Conservation (phyloP, 92 coral and sea anemone species). For the Plumapathes pennacea region DNA sequence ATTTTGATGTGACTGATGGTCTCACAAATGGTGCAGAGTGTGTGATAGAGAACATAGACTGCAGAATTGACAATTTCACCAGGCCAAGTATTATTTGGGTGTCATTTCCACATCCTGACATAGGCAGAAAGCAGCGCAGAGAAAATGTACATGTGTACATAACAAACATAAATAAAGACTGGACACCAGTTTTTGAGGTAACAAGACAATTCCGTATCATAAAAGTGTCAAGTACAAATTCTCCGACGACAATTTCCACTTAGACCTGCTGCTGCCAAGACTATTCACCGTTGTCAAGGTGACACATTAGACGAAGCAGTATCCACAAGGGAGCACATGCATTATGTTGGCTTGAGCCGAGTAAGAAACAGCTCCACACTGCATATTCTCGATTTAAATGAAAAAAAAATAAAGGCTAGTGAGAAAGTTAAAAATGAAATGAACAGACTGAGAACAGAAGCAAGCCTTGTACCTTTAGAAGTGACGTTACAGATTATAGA, state of each 20-base stretch:
- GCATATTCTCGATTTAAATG: slow-evolving; percentile 66
- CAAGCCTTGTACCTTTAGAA: not conserved
- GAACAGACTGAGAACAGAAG: slow-evolving; percentile 58
- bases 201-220: slow-evolving; percentile 56
- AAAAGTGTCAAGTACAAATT: slow-evolving; percentile 40
- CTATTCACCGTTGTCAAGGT: slow-evolving; percentile 61
- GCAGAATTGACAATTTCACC: slow-evolving; percentile 44
- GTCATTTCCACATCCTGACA: slow-evolving; percentile 26
- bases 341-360: slow-evolving; percentile 66
- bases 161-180: slow-evolving; percentile 10
- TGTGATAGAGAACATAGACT: slow-evolving; percentile 45
- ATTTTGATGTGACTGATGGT: slow-evolving; percentile 64
- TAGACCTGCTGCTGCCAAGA: slow-evolving; percentile 67
- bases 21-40: slow-evolving; percentile 74
- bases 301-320: slow-evolving; percentile 44
- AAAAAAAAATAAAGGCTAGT: slow-evolving; percentile 50
- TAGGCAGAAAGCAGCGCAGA: slow-evolving; percentile 40
- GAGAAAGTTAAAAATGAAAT: slow-evolving; percentile 60
- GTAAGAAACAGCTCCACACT: slow-evolving; percentile 49
- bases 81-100: slow-evolving; percentile 74
- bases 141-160: slow-evolving; percentile 45
- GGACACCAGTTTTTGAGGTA: slow-evolving; percentile 67
- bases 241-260: slow-evolving; percentile 62
- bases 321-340: slow-evolving; percentile 50
- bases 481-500: not conserved